Evolutionary conservation across 1,140 invertebrate genomes (phyloP), one percentile per base, ranked within the genome.

Genomic region (Drosophila pandora): DNA sequence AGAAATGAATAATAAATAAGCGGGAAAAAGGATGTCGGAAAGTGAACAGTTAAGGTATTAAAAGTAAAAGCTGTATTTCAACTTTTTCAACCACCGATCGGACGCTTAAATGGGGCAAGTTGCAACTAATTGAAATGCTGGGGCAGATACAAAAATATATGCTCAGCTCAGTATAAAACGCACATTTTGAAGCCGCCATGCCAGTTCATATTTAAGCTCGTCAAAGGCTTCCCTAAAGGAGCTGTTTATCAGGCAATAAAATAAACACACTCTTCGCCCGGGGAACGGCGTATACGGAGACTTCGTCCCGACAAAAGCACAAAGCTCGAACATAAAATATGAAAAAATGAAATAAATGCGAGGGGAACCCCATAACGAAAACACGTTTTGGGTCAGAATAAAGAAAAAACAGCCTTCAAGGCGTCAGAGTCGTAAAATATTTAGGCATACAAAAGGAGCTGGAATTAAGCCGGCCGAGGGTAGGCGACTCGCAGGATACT

Each of bases 231-330:
- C 43, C 61, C 73, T 65, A 54, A 56, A 83, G 79, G 50, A 76
- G 67, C 84, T 88, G 83, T 79, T 88, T 89, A 88, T 88, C 84
- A 83, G 84, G 60, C 83, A 88, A 83, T 88, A 88, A 88, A 88
- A 88, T 88, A 88, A 88, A 83, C 84, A 88, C 84, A 74, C 83
- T 79, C 79, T 88, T 73, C 56, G 61, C 41, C 28, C 48, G 50
- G 21, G 57, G 41, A 32, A 8, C 5, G 34, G 45, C 41, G 59
- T 32, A 49, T 62, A 62, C 32, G 57, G 60, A 22, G 17, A n/a
- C 10, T 45, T 39, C 34, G 21, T 8, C 39, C 47, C 37, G 39
- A 64, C 45, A 43, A 57, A 68, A 43, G 41, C 37, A 41, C 39
- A 56, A 50, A 68, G 69, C 54, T 69, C 74, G 68, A 68, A 61